A percentile compares a stretch with the other conserved stretches of the same genome.
phyloP scores from a whole-genome alignment of 2,113 vertebrate species.

The Arizona elegans region DNA sequence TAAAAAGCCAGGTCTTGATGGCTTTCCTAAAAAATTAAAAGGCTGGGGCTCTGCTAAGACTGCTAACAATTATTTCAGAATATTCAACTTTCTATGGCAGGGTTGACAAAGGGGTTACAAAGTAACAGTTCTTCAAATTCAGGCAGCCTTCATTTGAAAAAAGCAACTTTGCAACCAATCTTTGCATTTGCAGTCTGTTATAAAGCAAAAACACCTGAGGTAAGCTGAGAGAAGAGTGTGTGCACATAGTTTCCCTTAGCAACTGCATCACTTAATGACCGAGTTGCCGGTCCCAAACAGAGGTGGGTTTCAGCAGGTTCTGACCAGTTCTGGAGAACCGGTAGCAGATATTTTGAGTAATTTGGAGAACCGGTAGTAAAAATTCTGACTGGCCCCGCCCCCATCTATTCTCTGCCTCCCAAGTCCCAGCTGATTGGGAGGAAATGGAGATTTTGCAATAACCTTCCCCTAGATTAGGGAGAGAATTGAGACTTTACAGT shows the following conservation, averaged over 20 bases:
- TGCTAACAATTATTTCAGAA: constrained; percentile 28
- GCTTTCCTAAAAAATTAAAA: not conserved
- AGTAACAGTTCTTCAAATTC: not conserved
- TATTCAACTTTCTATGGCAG: not conserved
- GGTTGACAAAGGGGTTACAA: not conserved
- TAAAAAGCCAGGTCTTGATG: not conserved
- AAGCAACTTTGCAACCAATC: not conserved
- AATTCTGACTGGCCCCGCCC: no score
- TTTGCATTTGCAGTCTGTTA: not conserved
- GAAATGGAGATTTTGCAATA: no score
- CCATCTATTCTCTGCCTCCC: no score
- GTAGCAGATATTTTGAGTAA: no score
- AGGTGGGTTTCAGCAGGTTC: no score
- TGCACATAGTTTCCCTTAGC: not conserved
- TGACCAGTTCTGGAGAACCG: no score
- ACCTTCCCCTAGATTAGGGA: no score
- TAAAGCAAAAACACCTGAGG: not conserved
- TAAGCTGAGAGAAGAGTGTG: not conserved
- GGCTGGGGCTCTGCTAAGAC: not conserved
- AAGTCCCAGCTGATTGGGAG: no score
- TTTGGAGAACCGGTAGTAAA: no score
- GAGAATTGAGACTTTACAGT: no score
- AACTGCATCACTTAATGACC: not conserved
- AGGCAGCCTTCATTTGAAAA: not conserved
- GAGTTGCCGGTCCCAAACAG: not conserved